phyloP scores from a whole-genome alignment of 2,888 invertebrate species.

The Phalera bucephala region DNA sequence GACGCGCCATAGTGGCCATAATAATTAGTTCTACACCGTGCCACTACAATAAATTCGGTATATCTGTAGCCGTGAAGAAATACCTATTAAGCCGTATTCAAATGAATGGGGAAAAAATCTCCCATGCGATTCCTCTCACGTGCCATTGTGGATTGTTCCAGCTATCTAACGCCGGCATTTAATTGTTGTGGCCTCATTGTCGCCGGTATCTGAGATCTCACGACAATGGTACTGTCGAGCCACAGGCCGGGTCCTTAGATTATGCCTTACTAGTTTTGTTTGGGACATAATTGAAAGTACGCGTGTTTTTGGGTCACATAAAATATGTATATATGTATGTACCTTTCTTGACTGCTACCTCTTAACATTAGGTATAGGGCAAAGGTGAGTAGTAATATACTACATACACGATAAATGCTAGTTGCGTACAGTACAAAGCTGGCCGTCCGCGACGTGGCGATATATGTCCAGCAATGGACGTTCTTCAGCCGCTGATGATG shows the following conservation, averaged over 20 bases:
- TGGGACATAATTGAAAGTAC: conserved; percentile 3
- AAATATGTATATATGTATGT: too few species aligned
- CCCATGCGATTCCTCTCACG: conserved; percentile 74
- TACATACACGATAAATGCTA: too few species aligned
- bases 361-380: too few species aligned
- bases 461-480: too few species aligned
- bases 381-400: too few species aligned
- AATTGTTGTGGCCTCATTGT: conserved; percentile 71
- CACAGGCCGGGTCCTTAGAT: conserved; percentile 19
- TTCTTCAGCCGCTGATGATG: too few species aligned
- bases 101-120: conserved; percentile 54
- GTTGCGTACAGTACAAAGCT: too few species aligned
- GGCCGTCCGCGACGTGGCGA: too few species aligned
- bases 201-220: conserved; percentile 65
- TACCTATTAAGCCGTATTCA: conserved; percentile 34
- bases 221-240: conserved; percentile 42
- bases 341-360: too few species aligned
- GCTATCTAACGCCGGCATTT: conserved; percentile 58
- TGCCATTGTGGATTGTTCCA: conserved; percentile 74
- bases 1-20: too few species aligned
- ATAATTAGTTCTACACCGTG: conserved; percentile 38
- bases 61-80: conserved; percentile 40
- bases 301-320: too few species aligned
- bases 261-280: conserved; percentile 16
- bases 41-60: conserved; percentile 27